phyloP scores from a whole-genome alignment of 2,888 invertebrate species.

The Tipula lateralis region DNA sequence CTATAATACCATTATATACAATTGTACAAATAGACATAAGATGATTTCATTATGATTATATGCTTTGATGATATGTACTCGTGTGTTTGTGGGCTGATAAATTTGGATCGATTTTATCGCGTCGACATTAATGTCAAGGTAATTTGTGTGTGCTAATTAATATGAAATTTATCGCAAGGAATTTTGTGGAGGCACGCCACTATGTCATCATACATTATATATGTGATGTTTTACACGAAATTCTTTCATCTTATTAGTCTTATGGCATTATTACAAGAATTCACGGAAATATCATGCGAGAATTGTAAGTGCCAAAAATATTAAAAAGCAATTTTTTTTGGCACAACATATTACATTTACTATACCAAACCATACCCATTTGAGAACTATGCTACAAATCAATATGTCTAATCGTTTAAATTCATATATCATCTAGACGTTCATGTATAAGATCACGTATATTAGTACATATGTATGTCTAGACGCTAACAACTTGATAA shows the following conservation, averaged over 20 bases:
- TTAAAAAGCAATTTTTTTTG: neutral
- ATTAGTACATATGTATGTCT: neutral
- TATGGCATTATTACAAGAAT: neutral
- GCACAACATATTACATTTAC: neutral
- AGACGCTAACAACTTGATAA: neutral
- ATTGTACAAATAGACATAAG: neutral
- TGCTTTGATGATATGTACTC: neutral
- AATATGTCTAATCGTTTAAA: too few species aligned
- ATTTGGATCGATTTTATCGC: neutral
- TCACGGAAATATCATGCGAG: neutral
- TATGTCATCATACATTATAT: neutral
- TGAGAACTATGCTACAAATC: neutral
- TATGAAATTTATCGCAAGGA: neutral
- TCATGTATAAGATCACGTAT: too few species aligned
- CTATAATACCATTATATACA: neutral
- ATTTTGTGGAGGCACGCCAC: neutral
- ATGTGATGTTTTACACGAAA: neutral
- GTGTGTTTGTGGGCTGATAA: neutral
- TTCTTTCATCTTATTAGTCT: neutral
- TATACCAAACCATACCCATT: too few species aligned
- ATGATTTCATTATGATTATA: neutral
- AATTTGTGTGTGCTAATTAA: neutral
- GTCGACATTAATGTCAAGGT: neutral
- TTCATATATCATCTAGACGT: too few species aligned
- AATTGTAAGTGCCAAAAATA: neutral